Percentiles rank a stretch among this genome's conserved stretches.
Evolutionary conservation across 1,140 invertebrate species (phyloP).

Genomic region (Marisa cornuarietis): DNA sequence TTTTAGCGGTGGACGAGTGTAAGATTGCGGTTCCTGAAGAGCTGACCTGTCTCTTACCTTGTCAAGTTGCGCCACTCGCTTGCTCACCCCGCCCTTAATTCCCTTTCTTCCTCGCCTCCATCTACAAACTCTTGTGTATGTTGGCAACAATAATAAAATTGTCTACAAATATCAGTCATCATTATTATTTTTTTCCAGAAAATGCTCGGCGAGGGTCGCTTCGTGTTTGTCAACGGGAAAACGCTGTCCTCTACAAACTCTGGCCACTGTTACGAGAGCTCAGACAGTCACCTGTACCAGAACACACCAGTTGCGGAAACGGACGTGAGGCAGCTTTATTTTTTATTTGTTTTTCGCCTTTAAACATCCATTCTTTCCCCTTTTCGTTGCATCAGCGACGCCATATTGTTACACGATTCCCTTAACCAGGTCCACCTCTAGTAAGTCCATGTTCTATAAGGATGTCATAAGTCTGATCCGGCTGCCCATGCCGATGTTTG

Average conservation of each 20-base stretch:
- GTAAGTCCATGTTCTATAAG: too few relatives aligned
- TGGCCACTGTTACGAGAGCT: slow-evolving; percentile 18
- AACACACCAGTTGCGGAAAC: slow-evolving; percentile 22
- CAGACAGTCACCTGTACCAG: slow-evolving; percentile 11
- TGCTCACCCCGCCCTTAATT: not conserved
- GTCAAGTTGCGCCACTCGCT: too few relatives aligned
- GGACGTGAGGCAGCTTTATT: slow-evolving; percentile 1
- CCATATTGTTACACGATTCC: too few relatives aligned
- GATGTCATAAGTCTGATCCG: too few relatives aligned
- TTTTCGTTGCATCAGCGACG: too few relatives aligned
- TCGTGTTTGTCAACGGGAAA: slow-evolving; percentile 16
- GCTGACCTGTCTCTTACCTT: too few relatives aligned
- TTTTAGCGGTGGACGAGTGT: too few relatives aligned
- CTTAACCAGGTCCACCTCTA: too few relatives aligned
- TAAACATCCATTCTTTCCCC: not conserved
- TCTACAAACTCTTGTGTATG: too few relatives aligned
- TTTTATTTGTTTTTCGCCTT: not conserved
- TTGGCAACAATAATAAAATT: too few relatives aligned
- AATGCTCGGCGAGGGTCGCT: slow-evolving; percentile 5
- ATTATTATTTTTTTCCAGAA: slow-evolving; percentile 13
- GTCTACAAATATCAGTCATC: not conserved
- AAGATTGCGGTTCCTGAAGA: too few relatives aligned
- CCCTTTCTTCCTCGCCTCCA: not conserved
- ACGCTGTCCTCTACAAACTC: slow-evolving; percentile 2
- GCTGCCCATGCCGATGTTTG: too few relatives aligned